Evolutionary conservation across 53 echinoderm and acorn worm species (phyloP), one percentile per base, ranked within the genome.

Genomic region (Actinopyga echinites): DNA sequence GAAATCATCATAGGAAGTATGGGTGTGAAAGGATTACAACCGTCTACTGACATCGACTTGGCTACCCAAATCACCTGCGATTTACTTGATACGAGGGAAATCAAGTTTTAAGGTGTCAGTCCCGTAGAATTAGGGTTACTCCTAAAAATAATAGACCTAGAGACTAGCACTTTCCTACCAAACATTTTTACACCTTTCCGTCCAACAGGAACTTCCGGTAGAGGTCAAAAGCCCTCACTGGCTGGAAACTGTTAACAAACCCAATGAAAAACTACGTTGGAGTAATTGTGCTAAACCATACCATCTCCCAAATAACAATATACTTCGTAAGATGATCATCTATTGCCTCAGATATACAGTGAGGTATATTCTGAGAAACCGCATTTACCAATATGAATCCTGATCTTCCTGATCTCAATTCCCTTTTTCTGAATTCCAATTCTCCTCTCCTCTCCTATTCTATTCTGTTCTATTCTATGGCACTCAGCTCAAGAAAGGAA

Each of bases 1-100:
- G 64, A 82, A 20, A 33, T 35, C 12, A 6, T 82, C 34, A 25
- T 60, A 9, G 57, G 57, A 3, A 80, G 80, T 31, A 80, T 80
- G 80, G 80, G 24, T 59, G 59, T 80, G 5, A 44, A 57, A 30
- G 60, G 59, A 13, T 26, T 80, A 12, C 22, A 80, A n/a, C 57
- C 57, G 28, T 80, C 80, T 15, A 60, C 62, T 17, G n/a, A n/a
- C n/a, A n/a, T n/a, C n/a, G n/a, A n/a, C n/a, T n/a, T n/a, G n/a
- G n/a, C n/a, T n/a, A n/a, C 36, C 22, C 61, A 80, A 22, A 62
- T 2, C 11, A 64, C 61, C 30, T 80, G 58, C 62, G 81, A 80
- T 8, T 62, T 79, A 20, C 57, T 79, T 17, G 23, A 28, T 11
- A 56, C 12, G 26, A 79, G 79, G 20, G 5, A 79, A 12, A 57